Evolutionary conservation across 2,888 invertebrate genomes (phyloP), one percentile per base, ranked within the genome.

Genomic region (Teleiodes luculella): DNA sequence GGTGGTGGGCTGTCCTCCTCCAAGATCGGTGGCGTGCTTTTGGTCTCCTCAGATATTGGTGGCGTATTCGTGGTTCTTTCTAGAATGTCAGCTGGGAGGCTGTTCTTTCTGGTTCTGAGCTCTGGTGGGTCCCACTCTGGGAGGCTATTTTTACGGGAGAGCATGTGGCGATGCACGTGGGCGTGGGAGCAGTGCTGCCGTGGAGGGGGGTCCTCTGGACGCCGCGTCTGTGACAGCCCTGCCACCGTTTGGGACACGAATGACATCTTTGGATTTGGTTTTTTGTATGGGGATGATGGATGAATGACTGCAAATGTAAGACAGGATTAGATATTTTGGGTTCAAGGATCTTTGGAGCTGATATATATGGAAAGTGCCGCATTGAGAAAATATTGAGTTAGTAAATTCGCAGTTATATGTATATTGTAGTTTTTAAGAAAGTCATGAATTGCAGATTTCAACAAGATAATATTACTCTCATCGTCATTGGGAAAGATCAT

Each of bases 191-290:
- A 89, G 74, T 89, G 89, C 64, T 89, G 89, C 33, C 85, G 70
- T 0, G 86, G 86, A 2, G 85, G 80, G 0, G 76, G 75, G 33
- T 88, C 86, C 54, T 86, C 83, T n/a, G 86, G 83, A 0, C 43
- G 43, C 1, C 85, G 73, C 35, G 82, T 69, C 65, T 88, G 86
- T 65, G 87, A 88, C 73, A 91, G 76, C 41, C 90, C 90, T 20
- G 91, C 91, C 56, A 90, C 91, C 37, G 91, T 91, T 86, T 91
- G 91, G 36, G 91, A 91, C 63, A 91, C 88, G 80, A 91, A 91
- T 62, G 91, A 90, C 91, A 91, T 91, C 68, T 64, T 69, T 63
- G 57, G 55, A 41, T 53, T 52, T 35, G 10, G 35, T 16, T 16
- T 35, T 48, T 48, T n/a, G n/a, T 49, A 28, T 43, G 43, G 28